Evolutionary conservation across 1,140 invertebrate species (phyloP), one percentile per base, ranked within the genome.

Genomic region (Zaprionus tsacasi): DNA sequence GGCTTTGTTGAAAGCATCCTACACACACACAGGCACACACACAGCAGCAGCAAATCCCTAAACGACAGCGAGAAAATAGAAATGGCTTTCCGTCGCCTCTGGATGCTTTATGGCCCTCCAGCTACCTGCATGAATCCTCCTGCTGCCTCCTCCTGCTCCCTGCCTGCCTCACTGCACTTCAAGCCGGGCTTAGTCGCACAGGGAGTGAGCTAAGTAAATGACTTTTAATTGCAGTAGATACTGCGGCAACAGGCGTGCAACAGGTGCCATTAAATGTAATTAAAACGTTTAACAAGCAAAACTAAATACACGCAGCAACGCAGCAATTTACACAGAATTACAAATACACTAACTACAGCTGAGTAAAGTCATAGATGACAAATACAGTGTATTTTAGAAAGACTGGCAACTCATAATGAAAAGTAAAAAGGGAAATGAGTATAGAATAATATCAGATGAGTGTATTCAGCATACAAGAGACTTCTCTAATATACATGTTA

Each of bases 121-220:
- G 65, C 64, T 45, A 52, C 57, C 63, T 33, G 43, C 40, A 43
- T 30, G 54, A 17, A 69, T 43, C 21, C 21, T 21, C 21, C 21
- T 21, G 2, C 27, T 30, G 38, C 2, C 38, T 40, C 6, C 15
- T 45, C 5, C 43, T n/a, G 3, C 43, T 30, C 27, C 27, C 56
- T 21, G 21, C 21, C 25, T 65, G 61, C 25, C 67, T 76, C 43
- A 61, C 30, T 60, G 66, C 59, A 59, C 27, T 30, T 21, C 58
- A 58, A 66, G 72, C 52, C 36, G 64, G 11, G 43, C 55, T 79
- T 48, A 71, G 65, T 57, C 64, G 64, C 65, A 52, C 69, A 10
- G 64, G 54, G 80, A 76, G 82, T 70, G 81, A 76, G 70, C 76
- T 87, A 83, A 88, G 70, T 83, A 75, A 86, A 83, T 75, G 74